Conservation (phyloP, 2,888 invertebrate genomes). For the Biston betularia region DNA sequence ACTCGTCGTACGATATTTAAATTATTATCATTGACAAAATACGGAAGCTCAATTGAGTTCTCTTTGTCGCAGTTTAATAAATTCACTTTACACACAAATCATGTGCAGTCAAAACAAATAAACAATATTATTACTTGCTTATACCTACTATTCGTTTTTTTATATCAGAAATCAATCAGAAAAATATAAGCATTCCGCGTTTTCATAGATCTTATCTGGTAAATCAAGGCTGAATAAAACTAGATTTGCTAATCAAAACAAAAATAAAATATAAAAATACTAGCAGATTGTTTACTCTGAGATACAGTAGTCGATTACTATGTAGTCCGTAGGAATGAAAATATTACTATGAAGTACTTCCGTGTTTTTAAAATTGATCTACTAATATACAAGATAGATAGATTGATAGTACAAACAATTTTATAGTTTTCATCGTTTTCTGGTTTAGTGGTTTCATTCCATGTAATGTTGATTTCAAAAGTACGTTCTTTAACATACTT, state of each 20-base stretch:
- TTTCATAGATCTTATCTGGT: no score
- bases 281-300: neutral
- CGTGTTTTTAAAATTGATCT: neutral
- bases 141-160: no score
- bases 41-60: constrained; percentile 9
- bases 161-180: no score
- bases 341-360: constrained; percentile 16
- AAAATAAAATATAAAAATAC: neutral
- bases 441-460: no score
- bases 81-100: neutral
- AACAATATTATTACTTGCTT: neutral
- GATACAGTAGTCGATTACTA: neutral
- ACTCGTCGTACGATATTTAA: constrained; percentile 28
- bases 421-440: no score
- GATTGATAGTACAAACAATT: no score
- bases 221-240: neutral
- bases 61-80: constrained; percentile 15
- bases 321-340: constrained; percentile 3
- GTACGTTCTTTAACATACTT: no score
- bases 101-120: neutral
- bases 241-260: neutral
- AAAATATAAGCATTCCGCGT: no score
- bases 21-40: constrained; percentile 19
- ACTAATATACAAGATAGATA: no score
- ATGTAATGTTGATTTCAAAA: no score